These are phyloP conservation scores for Periplaneta americana DNA, from an alignment of 1,140 invertebrate species.

Conservation along the genomic window DNA sequence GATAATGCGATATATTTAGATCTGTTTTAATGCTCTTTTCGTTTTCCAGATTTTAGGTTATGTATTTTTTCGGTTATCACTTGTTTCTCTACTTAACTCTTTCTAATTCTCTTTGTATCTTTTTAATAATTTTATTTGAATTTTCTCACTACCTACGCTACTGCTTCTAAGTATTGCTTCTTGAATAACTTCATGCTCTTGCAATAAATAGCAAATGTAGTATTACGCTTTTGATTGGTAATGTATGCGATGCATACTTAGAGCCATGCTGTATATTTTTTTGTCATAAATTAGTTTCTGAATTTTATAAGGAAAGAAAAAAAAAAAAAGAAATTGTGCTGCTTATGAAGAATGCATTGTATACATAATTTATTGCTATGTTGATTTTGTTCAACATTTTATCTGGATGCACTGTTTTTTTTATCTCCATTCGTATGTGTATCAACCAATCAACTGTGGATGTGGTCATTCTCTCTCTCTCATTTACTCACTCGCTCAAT, in stretches of 20 bases:
- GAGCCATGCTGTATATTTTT: not conserved
- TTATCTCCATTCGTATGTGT: conserved; percentile 12
- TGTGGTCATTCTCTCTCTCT: not conserved
- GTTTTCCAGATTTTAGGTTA: not conserved
- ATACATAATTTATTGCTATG: not conserved
- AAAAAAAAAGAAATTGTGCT: not conserved
- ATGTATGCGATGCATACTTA: not conserved
- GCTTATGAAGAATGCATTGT: not conserved
- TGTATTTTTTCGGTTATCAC: not conserved
- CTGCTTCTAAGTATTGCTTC: not conserved
- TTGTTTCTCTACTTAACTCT: not conserved
- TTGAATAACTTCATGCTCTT: not conserved
- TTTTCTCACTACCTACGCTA: not conserved
- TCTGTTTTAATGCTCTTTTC: no score
- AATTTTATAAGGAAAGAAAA: not conserved
- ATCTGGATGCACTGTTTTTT: conserved; percentile 13
- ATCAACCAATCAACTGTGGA: conserved; percentile 1
- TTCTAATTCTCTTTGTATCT: not conserved
- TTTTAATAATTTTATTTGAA: not conserved
- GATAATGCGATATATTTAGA: no score
- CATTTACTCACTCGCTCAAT: not conserved
- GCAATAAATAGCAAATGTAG: not conserved
- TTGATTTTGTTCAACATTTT: conserved; percentile 6
- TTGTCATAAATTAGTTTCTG: not conserved
- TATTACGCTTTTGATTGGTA: not conserved